phyloP scores from a whole-genome alignment of 2,113 vertebrate species.

The Myrmophylax atrothorax region DNA sequence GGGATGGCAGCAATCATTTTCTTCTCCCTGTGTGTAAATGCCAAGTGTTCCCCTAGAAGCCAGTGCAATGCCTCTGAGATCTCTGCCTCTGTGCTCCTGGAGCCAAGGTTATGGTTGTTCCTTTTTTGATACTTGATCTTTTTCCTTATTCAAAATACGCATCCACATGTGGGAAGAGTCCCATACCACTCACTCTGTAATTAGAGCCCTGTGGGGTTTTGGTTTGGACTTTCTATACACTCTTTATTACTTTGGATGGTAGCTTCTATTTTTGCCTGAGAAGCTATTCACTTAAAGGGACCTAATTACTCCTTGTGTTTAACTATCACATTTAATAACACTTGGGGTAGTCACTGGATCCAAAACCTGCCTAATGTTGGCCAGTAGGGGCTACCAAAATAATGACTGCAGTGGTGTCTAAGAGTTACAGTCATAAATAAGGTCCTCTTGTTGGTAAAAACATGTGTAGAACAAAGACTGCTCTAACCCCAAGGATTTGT shows the following conservation, averaged over 20 bases:
- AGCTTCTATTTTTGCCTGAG: conserved; percentile 28
- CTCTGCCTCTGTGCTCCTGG: not conserved
- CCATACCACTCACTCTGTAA: not conserved
- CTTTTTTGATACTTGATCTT: conserved; percentile 33
- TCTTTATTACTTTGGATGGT: conserved; percentile 6
- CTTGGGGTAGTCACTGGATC: not conserved
- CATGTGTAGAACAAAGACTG: not conserved
- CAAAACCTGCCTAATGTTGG: not conserved
- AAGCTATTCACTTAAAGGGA: not conserved
- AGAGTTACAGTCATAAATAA: not conserved
- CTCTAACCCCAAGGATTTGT: not conserved
- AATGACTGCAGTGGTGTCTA: not conserved
- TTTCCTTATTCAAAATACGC: not conserved
- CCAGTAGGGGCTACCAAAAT: not conserved
- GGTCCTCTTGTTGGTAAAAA: not conserved
- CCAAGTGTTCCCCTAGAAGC: not conserved
- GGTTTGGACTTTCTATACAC: not conserved
- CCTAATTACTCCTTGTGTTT: conserved; percentile 32
- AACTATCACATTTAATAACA: conserved; percentile 6
- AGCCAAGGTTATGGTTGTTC: conserved; percentile 4
- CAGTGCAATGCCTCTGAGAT: not conserved
- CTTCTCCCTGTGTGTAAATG: not conserved
- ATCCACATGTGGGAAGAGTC: not conserved
- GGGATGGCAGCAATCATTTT: not conserved
- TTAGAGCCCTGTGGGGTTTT: not conserved